Evolutionary conservation across 1,140 invertebrate genomes (phyloP).

Genomic region (Atta cephalotes): DNA sequence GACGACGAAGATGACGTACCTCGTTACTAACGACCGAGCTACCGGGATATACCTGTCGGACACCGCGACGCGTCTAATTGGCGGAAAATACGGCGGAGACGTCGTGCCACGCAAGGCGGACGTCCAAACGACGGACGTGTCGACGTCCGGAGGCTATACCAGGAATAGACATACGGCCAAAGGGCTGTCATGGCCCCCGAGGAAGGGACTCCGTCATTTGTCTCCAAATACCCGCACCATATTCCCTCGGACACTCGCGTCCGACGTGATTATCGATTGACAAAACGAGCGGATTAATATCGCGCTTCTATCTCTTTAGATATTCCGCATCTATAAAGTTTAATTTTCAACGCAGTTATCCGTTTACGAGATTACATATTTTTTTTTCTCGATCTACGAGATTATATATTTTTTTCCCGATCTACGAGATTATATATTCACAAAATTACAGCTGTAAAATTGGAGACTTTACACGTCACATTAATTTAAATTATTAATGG

Average conservation of each 20-base stretch:
- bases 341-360: neutral
- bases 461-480: neutral
- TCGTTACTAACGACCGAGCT: slow-evolving; percentile 72
- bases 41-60: slow-evolving; percentile 75
- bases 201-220: slow-evolving; percentile 12
- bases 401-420: neutral
- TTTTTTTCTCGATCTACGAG: neutral
- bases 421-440: neutral
- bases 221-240: slow-evolving; percentile 18
- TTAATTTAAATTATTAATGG: neutral
- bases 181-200: slow-evolving; percentile 2
- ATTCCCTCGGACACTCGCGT: slow-evolving; percentile 17
- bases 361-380: too few species aligned
- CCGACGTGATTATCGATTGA: slow-evolving; percentile 42
- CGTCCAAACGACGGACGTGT: slow-evolving; percentile 67
- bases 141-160: slow-evolving; percentile 50
- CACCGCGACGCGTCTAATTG: slow-evolving; percentile 79
- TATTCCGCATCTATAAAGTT: neutral
- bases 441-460: neutral
- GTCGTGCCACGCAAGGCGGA: slow-evolving; percentile 71
- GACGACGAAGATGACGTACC: slow-evolving; percentile 45
- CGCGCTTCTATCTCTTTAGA: neutral
- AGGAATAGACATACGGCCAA: slow-evolving; percentile 62
- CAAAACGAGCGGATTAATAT: neutral
- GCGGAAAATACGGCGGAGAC: slow-evolving; percentile 79